phyloP scores from a whole-genome alignment of 2,113 vertebrate genomes.

The Gobio gobio region DNA sequence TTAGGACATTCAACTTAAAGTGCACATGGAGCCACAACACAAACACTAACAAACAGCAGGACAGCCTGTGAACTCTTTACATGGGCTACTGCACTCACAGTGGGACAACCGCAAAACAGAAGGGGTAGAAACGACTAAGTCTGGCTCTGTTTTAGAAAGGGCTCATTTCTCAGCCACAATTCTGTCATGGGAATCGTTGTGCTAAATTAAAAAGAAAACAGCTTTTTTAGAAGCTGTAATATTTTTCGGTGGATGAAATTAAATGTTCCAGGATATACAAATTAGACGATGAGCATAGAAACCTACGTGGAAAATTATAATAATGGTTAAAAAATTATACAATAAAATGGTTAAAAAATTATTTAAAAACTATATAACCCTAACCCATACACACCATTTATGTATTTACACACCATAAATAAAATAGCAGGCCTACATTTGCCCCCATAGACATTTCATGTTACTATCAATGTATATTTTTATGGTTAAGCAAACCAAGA shows the following conservation, averaged over 20 bases:
- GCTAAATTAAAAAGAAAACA: background rate
- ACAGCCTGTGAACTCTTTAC: slow-evolving; percentile 14
- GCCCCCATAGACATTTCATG: background rate
- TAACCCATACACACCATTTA: no score
- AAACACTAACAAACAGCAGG: slow-evolving; percentile 42
- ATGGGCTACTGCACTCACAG: slow-evolving; percentile 22
- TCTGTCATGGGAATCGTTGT: background rate
- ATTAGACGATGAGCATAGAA: background rate
- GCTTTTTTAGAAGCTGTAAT: background rate
- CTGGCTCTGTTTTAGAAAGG: slow-evolving; percentile 16
- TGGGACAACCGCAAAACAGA: slow-evolving; percentile 13
- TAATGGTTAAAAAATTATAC: no score
- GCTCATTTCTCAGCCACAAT: background rate
- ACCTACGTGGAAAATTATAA: no score
- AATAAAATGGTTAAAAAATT: no score
- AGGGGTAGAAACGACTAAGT: background rate
- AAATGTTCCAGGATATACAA: background rate
- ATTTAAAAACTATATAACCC: background rate
- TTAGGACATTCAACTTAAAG: slow-evolving; percentile 47
- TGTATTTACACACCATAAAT: no score
- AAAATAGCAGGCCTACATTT: background rate
- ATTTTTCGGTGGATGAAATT: background rate
- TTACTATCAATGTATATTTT: background rate
- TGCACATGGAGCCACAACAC: slow-evolving; percentile 39
- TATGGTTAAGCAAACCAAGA: background rate